These are phyloP conservation scores for Lithophane semibrunnea DNA, from an alignment of 2,888 invertebrate species.

Conservation along the genomic window DNA sequence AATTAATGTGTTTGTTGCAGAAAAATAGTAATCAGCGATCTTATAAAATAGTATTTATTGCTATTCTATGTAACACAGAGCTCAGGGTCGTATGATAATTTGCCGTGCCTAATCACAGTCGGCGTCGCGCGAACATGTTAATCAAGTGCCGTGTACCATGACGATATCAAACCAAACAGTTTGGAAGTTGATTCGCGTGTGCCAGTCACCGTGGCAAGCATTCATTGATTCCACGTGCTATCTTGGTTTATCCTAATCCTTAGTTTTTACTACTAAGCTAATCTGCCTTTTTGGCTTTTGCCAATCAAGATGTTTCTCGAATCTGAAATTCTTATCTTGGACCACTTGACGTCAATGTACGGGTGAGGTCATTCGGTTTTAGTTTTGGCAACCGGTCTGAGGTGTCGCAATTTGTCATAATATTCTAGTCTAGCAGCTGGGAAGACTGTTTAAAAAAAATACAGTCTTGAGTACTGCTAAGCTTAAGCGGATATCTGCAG, in stretches of 20 bases:
- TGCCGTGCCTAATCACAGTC: conserved; percentile 52
- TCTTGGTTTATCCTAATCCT: neutral
- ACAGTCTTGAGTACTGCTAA: neutral
- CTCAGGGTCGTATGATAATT: conserved; percentile 65
- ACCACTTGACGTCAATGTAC: neutral
- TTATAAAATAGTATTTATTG: conserved; percentile 43
- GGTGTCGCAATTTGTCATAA: conserved; percentile 22
- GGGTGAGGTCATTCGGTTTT: conserved; percentile 20
- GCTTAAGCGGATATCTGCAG: neutral
- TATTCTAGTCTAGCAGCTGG: conserved; percentile 23
- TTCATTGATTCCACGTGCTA: conserved; percentile 18
- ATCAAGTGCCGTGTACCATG: conserved; percentile 60
- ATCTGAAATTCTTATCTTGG: conserved; percentile 21
- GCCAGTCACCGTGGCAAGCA: conserved; percentile 18
- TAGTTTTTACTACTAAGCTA: neutral
- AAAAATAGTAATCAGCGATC: conserved; percentile 35
- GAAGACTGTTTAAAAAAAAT: neutral
- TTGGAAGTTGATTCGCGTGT: conserved; percentile 46
- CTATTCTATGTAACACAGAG: conserved; percentile 22
- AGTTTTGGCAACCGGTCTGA: conserved; percentile 43
- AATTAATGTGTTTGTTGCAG: conserved; percentile 18
- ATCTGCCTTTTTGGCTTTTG: neutral
- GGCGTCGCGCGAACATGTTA: conserved; percentile 53
- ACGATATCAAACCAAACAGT: conserved; percentile 52
- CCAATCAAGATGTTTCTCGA: conserved; percentile 2